Evolutionary conservation across 2,797 vertebrate genomes (phyloP).

Genomic region (Pteropus rufus): DNA sequence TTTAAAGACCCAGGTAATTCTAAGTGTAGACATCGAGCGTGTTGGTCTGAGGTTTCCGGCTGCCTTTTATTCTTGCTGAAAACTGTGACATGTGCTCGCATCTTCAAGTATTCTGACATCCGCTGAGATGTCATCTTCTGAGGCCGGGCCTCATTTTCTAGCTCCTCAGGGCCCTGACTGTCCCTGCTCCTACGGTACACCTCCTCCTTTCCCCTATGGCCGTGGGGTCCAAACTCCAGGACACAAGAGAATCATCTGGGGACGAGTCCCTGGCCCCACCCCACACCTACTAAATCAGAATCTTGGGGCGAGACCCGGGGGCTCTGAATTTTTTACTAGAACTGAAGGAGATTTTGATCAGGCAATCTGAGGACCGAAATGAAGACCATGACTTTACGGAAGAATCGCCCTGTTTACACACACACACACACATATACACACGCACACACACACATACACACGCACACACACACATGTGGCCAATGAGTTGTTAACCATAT

Average conservation of each 20-base stretch:
- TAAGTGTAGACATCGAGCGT: neutral
- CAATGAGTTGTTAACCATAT: neutral
- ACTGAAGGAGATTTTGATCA: neutral
- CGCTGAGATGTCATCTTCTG: neutral
- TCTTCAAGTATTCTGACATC: neutral
- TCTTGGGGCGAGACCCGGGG: neutral
- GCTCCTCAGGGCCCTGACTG: neutral
- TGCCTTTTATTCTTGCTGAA: neutral
- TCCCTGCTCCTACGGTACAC: neutral
- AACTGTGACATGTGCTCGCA: neutral
- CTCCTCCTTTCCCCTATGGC: neutral
- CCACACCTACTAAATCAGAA: neutral
- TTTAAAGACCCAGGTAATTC: neutral
- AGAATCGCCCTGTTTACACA: neutral
- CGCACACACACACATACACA: neutral
- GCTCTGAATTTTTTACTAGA: neutral
- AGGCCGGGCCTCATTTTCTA: neutral
- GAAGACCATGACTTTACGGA: neutral
- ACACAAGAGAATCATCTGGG: neutral
- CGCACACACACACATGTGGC: neutral
- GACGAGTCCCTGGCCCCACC: neutral
- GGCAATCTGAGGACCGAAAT: neutral
- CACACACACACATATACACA: neutral
- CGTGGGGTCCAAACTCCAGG: neutral
- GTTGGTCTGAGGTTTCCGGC: neutral